phyloP scores from a whole-genome alignment of 92 coral and sea anemone species.

The Nematostella vectensis region DNA sequence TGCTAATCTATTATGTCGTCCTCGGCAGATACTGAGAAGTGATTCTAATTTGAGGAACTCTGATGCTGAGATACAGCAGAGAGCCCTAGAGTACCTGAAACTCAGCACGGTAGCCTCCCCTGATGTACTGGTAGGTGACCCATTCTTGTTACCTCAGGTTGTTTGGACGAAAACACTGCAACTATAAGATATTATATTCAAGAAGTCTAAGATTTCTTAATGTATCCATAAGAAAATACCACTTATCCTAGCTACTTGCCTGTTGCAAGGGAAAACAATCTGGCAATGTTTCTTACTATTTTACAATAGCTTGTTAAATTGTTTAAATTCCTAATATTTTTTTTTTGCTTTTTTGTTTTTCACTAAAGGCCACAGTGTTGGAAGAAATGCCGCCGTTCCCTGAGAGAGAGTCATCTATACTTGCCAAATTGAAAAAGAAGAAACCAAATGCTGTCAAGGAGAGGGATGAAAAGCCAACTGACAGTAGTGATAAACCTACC shows the following conservation, averaged over 20 bases:
- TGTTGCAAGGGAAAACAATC: too few species aligned
- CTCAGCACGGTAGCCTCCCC: conserved; percentile 95
- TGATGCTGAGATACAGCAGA: conserved; percentile 97
- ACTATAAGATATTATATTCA: not conserved
- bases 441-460: conserved; percentile 62
- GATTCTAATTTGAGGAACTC: conserved; percentile 89
- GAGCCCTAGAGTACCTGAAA: conserved; percentile 92
- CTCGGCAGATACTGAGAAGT: conserved; percentile 70
- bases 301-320: too few species aligned
- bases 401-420: conserved; percentile 93
- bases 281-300: too few species aligned
- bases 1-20: too few species aligned
- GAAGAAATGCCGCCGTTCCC: conserved; percentile 99
- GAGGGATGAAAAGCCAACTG: conserved; percentile 54
- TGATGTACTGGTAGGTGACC: conserved; percentile 77
- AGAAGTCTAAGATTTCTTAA: too few species aligned
- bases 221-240: too few species aligned
- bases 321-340: too few species aligned
- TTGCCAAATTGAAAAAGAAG: conserved; percentile 94
- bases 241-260: too few species aligned
- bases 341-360: too few species aligned
- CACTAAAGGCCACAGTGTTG: conserved; percentile 85
- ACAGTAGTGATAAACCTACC: conserved; percentile 72
- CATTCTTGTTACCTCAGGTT: not conserved
- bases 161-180: not conserved